Evolutionary conservation across 2,113 vertebrate genomes (phyloP), one percentile per base, ranked within the genome.

Genomic region (Stegastes partitus): DNA sequence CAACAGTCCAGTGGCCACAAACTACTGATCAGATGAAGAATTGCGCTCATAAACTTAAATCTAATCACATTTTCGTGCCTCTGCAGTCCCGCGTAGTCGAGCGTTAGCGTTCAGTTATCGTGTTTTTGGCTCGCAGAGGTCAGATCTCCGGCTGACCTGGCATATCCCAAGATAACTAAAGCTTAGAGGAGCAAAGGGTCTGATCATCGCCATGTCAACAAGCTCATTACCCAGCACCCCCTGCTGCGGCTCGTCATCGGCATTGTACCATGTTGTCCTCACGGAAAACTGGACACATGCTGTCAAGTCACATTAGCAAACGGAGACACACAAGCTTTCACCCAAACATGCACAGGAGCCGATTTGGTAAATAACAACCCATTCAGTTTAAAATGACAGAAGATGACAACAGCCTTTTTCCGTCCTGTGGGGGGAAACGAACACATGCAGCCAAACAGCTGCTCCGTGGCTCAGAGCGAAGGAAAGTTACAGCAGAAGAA

Each of bases 191-290:
- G 42, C 44, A 22, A 3, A 62, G 71, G 69, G 58, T 86, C 78
- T 85, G 86, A 70, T 68, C 63, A 73, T 80, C 16, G 44, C 74
- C 83, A 87, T 70, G 85, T 82, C 87, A 83, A 61, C 79, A 88
- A 44, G 80, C 87, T 92, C 90, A 85, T 93, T 90, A 92, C 87
- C 77, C 86, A 87, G 68, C 18, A 81, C 68, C 89, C 83, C 90
- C 91, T 82, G 92, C 87, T 89, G 90, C 0, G 25, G 19, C 63
- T 74, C 0, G 51, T 72, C 42, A 26, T 49, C 44, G 22, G 11
- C 64, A 39, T 45, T 44, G 57, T 42, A 45, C 34, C 65, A 45
- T 44, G 59, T 55, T 44, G 28, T 74, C 65, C 66, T 56, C 62
- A 49, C 22, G 2, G 31, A 70, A 69, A 78, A 50, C 83, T 61